Evolutionary conservation across 1,140 invertebrate genomes (phyloP), one percentile per base, ranked within the genome.

Genomic region (Trypoxylus dichotomus): DNA sequence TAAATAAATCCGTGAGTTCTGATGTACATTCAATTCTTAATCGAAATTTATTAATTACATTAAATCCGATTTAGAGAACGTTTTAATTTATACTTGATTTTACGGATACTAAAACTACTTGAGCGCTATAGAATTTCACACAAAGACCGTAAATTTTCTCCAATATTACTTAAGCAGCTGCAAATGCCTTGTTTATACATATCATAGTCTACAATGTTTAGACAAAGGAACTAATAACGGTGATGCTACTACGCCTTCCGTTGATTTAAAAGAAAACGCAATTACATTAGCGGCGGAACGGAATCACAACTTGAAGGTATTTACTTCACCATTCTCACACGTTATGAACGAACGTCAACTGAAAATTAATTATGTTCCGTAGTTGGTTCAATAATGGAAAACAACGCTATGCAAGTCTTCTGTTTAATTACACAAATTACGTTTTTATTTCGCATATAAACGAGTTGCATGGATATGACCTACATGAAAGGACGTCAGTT

Each of bases 331-430:
- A 74, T 74, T 32, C 19, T 42, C 10, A 32, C 29, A 42, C 37
- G 60, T 21, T 29, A 68, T 68, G 60, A 21, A 10, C 8, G 11
- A 68, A 68, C 32, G 72, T 42, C 72, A 74, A 74, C 29, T 41
- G 29, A 74, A 74, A 74, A 76, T 76, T 76, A 76, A 76, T 76
- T 76, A 76, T 42, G 42, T 76, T 76, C 42, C 24, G 74, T 63
- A 60, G 54, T 5, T 8, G 5, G 32, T 76, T 76, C 75, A 76
- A 76, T 76, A 58, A 47, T 54, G 54, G 21, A 76, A 58, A 58
- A 37, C 24, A 10, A 15, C 43, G 58, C 75, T n/a, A 63, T 76
- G 75, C 75, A 76, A 58, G 54, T 76, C 10, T 63, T 63, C 47
- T 15, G 25, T 47, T 58, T 76, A 76, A 76, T 76, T 63, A 76